A percentile compares a stretch with the other conserved stretches of the same genome.
Conservation (phyloP, 2,888 invertebrate genomes). For the Parelbella ahira region DNA sequence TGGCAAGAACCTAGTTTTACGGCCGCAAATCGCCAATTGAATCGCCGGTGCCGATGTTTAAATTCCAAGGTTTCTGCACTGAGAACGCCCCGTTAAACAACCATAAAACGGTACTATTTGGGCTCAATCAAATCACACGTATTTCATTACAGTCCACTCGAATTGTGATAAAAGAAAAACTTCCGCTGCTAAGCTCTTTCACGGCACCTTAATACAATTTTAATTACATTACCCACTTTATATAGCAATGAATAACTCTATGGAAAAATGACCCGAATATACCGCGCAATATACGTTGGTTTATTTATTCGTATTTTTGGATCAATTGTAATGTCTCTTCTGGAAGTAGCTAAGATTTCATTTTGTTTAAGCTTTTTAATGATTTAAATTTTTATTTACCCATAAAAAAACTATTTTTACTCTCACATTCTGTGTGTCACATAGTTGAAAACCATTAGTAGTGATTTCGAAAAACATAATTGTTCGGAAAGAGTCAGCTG, state of each 20-base stretch:
- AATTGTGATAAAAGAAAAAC: slow-evolving; percentile 31
- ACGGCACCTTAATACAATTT: slow-evolving; percentile 27
- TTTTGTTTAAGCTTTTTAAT: too few species aligned
- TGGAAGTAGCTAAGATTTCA: too few species aligned
- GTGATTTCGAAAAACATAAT: too few species aligned
- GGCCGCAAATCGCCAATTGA: slow-evolving; percentile 24
- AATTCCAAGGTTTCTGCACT: slow-evolving; percentile 53
- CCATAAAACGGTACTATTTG: slow-evolving; percentile 38
- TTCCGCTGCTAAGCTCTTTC: slow-evolving; percentile 3
- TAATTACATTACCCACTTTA: slow-evolving; percentile 29
- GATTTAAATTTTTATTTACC: too few species aligned
- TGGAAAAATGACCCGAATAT: slow-evolving; percentile 9
- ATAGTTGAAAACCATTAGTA: too few species aligned
- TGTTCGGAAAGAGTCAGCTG: too few species aligned
- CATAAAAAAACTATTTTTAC: too few species aligned
- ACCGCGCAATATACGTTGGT: too few species aligned
- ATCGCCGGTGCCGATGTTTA: slow-evolving; percentile 32
- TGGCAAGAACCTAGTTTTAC: slow-evolving; percentile 7
- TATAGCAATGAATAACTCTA: slow-evolving; percentile 5
- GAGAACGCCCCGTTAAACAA: slow-evolving; percentile 44
- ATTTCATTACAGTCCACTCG: slow-evolving; percentile 31
- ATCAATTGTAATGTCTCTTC: too few species aligned
- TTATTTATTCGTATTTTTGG: too few species aligned
- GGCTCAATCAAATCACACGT: slow-evolving; percentile 39
- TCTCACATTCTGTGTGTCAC: too few species aligned